These are phyloP conservation scores for Periparus ater DNA, from an alignment of 2,797 vertebrate genomes.

Conservation along the genomic window DNA sequence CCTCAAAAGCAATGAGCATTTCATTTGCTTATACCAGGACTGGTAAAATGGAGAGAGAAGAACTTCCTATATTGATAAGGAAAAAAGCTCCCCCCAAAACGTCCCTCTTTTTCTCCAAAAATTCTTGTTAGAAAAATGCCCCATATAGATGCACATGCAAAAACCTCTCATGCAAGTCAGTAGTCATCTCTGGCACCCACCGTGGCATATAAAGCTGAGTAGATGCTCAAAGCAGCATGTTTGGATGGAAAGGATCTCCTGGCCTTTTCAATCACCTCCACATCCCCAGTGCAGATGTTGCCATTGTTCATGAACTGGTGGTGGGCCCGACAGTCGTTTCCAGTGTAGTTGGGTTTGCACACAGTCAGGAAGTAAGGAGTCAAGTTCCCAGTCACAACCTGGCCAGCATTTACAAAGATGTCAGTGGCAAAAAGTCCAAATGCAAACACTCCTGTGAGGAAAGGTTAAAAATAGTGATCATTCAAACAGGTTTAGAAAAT, in stretches of 20 bases:
- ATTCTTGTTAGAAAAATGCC: not conserved
- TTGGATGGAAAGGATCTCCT: slow-evolving; percentile 96
- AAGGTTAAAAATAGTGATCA: slow-evolving; percentile 33
- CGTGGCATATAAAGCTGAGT: slow-evolving; percentile 94
- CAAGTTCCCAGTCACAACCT: slow-evolving; percentile 95
- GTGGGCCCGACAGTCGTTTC: slow-evolving; percentile 85
- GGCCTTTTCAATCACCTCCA: slow-evolving; percentile 86
- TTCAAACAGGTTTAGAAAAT: not conserved
- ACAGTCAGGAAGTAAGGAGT: slow-evolving; percentile 95
- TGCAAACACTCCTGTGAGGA: slow-evolving; percentile 89
- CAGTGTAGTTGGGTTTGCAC: slow-evolving; percentile 97
- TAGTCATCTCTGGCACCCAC: slow-evolving; percentile 74
- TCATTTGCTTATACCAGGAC: not conserved
- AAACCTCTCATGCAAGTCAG: not conserved
- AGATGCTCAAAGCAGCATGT: slow-evolving; percentile 94
- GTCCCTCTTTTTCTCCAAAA: not conserved
- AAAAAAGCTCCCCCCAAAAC: not conserved
- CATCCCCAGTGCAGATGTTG: slow-evolving; percentile 94
- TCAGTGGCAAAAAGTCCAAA: slow-evolving; percentile 98
- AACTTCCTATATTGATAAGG: not conserved
- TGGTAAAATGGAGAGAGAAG: not conserved
- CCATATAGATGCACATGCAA: not conserved
- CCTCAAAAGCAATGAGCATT: not conserved
- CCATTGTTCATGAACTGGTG: slow-evolving; percentile 91
- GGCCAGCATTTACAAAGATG: slow-evolving; percentile 97